These are phyloP conservation scores for Cataglyphis altisquamis DNA, from an alignment of 2,888 invertebrate species.

Conservation along the genomic window DNA sequence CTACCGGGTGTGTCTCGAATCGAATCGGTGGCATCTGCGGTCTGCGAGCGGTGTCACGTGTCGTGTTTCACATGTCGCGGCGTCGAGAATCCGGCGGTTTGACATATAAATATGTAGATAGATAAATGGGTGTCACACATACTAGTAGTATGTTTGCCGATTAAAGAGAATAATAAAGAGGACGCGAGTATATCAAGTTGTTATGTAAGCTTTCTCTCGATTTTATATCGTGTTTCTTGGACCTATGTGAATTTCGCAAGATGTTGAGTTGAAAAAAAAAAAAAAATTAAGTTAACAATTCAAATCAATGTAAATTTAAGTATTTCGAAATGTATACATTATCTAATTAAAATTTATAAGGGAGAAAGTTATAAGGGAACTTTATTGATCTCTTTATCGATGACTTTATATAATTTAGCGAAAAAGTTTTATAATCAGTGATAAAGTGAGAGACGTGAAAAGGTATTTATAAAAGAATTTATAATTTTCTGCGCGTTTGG, in stretches of 20 bases:
- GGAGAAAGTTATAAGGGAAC: neutral
- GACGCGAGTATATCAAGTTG: neutral
- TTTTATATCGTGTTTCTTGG: conserved; percentile 2
- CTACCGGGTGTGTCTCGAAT: conserved; percentile 31
- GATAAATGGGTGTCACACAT: neutral
- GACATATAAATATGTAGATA: conserved; percentile 15
- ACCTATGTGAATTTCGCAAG: neutral
- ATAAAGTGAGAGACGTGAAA: neutral
- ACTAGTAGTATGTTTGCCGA: neutral
- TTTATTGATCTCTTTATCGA: neutral
- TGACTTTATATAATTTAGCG: neutral
- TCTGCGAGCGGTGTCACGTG: conserved; percentile 20
- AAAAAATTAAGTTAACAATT: neutral
- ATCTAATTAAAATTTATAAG: neutral
- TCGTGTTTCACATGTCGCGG: conserved; percentile 27
- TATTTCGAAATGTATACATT: neutral
- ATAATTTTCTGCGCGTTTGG: neutral
- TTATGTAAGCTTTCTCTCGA: neutral
- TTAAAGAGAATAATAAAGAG: neutral
- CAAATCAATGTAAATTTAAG: neutral
- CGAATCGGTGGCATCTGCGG: conserved; percentile 33
- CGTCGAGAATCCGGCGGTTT: conserved; percentile 13
- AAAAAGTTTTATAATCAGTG: neutral
- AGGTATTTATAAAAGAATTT: neutral
- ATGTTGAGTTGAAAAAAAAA: neutral